Conservation (phyloP, 1,140 invertebrate genomes). For the Drosophila pandora region DNA sequence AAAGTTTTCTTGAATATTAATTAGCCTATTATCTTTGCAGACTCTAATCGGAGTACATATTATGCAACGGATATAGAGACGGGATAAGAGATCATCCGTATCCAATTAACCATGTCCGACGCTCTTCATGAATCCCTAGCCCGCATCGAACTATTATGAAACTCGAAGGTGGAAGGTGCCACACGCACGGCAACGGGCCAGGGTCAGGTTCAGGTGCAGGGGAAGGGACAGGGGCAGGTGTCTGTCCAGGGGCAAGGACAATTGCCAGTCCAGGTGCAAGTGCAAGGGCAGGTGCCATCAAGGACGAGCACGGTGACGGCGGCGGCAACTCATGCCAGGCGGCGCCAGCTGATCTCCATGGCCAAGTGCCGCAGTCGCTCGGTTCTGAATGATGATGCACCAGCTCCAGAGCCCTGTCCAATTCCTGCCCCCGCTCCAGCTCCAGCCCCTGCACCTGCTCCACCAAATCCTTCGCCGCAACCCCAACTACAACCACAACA, state of each 20-base stretch:
- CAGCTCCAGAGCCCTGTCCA: conserved; percentile 27
- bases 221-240: conserved; percentile 29
- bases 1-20: background rate
- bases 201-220: conserved; percentile 35
- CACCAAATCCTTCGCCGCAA: conserved; percentile 20
- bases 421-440: conserved; percentile 15
- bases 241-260: conserved; percentile 26
- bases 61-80: conserved; percentile 55
- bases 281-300: conserved; percentile 31
- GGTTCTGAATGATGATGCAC: conserved; percentile 60
- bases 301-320: conserved; percentile 33
- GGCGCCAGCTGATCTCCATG: conserved; percentile 69
- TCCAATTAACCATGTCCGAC: conserved; percentile 39
- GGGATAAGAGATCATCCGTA: conserved; percentile 6
- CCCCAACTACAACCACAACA: conserved; percentile 37
- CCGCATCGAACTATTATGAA: conserved; percentile 69
- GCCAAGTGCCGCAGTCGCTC: conserved; percentile 69
- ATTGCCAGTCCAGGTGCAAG: conserved; percentile 28
- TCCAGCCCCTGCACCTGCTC: conserved; percentile 36
- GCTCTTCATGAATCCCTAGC: conserved; percentile 43
- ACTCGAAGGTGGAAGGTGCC: conserved; percentile 67
- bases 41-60: conserved; percentile 16
- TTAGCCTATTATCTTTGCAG: background rate
- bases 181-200: conserved; percentile 63
- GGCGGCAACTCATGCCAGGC: conserved; percentile 64